Evolutionary conservation across 53 echinoderm and acorn worm genomes (phyloP), one percentile per base, ranked within the genome.

Genomic region (Zoroaster sp.): DNA sequence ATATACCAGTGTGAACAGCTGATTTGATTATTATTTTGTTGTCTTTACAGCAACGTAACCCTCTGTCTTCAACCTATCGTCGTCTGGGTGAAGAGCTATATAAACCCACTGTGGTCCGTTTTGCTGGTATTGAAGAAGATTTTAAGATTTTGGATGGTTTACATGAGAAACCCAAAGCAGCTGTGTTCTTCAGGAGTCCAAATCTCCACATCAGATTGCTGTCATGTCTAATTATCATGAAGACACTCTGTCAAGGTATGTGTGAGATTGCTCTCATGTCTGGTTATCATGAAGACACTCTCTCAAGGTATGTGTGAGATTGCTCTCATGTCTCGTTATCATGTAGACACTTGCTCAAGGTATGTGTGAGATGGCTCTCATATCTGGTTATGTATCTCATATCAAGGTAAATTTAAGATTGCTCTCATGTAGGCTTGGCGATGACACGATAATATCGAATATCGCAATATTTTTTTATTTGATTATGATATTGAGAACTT

Each of bases 61-160:
- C 91, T 12, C 85, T 97, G 39, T 86, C 95, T n/a, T 91, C 97
- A 18, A 97, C 97, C 5, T 94, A 94, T 83, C 90, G 97, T 30
- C 90, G 95, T 35, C 92, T 97, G 8, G 95, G 97, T 9, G 97
- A 97, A 53, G 97, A 97, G 51, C 82, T 97, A 4, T 95, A 95
- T 75, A 92, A 90, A 75, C 97, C 97, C 35, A 78, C 88, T 12
- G 81, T 88, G 40, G 82, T 91, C 15, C 70, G 93, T n/a, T 88
- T 89, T 82, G 89, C 83, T 46, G 70, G 49, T 3, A 78, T 68
- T 40, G 45, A 33, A 7, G 93, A 93, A 18, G 71, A 86, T 33
- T 23, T 71, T 40, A 70, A 72, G 43, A 37, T 43, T 42, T n/a
- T 3, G 40, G 89, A 90, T 17, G n/a, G 38, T 18, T 5, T 89